Conservation (phyloP, 2,113 vertebrate species). For the Delphinus delphis region DNA sequence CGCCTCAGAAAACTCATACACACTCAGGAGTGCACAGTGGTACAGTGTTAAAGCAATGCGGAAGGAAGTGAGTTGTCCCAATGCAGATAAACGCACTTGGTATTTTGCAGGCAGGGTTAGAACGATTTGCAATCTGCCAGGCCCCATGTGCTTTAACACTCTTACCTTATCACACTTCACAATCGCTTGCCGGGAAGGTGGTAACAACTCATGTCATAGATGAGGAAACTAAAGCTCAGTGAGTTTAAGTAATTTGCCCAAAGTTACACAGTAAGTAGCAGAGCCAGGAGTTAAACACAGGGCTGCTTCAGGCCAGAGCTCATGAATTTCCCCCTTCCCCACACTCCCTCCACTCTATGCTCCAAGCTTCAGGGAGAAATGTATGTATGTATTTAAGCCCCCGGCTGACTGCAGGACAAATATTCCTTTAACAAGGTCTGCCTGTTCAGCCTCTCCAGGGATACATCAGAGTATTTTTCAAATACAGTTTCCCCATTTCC, state of each 20-base stretch:
- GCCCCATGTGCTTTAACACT: not conserved
- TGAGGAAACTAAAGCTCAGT: not conserved
- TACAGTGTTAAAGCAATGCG: not conserved
- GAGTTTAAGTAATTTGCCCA: not conserved
- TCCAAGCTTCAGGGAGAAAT: not conserved
- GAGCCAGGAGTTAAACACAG: not conserved
- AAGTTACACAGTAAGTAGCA: not conserved
- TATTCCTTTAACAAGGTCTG: not conserved
- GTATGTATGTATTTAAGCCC: fast-evolving
- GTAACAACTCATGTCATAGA: not conserved
- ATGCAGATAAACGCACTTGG: not conserved
- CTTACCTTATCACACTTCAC: not conserved
- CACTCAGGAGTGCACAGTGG: not conserved
- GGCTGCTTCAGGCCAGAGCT: not conserved
- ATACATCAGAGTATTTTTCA: not conserved
- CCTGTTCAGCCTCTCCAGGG: not conserved
- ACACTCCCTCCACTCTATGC: fast-evolving
- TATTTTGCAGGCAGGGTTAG: not conserved
- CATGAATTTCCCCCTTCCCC: not conserved
- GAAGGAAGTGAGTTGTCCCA: not conserved
- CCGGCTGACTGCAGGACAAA: no score
- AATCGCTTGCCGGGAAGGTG: not conserved
- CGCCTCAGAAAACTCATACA: not conserved
- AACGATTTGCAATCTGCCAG: no score
- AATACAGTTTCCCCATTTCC: not conserved